Base-by-base conservation (phyloP, 1,140 invertebrate species). In the Bombus soroeensis region DNA sequence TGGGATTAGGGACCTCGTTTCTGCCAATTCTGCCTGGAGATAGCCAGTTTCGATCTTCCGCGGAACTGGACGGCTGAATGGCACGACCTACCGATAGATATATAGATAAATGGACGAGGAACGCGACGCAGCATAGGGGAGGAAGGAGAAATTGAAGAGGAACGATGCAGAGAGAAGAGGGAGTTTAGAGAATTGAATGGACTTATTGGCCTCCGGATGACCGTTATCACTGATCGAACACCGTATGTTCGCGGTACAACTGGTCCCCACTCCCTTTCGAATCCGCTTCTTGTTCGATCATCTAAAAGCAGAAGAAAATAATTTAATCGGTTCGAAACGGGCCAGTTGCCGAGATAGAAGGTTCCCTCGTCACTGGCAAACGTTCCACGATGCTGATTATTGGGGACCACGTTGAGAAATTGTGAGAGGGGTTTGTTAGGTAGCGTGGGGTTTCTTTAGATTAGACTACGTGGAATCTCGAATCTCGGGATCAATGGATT, bases 1-100 rank as follows among this genome's bases (percentile, higher is more conserved):
- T 90, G 89, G 89, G 89, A 93, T 93, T 93, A 92, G 88, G 88
- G 83, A 88, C 89, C 89, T 92, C 90, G 91, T 93, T 93, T 91
- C 91, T 92, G 89, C 82, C 90, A 89, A 92, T 91, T 86, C 84
- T 77, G 59, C 47, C 59, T 43, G 73, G 73, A 90, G 90, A 91
- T 90, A 90, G 83, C 82, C 78, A 91, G 87, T 91, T 92, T 92
- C 93, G 91, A 92, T 93, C 87, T 90, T 34, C 43, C 37, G 34
- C 34, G 34, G 47, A 80, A 59, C 53, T 43, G 74, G 62, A 74
- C 81, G 76, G 57, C 28, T 74, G 72, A 79, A 86, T 74, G 76
- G 47, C 64, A n/a, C 64, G 64, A 70, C 73, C 53, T 39, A 62
- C 37, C 41, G 47, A 78, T 78, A 79, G 78, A 88, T 88, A 79